phyloP scores from a whole-genome alignment of 2,888 invertebrate genomes.

The Nebria salina region DNA sequence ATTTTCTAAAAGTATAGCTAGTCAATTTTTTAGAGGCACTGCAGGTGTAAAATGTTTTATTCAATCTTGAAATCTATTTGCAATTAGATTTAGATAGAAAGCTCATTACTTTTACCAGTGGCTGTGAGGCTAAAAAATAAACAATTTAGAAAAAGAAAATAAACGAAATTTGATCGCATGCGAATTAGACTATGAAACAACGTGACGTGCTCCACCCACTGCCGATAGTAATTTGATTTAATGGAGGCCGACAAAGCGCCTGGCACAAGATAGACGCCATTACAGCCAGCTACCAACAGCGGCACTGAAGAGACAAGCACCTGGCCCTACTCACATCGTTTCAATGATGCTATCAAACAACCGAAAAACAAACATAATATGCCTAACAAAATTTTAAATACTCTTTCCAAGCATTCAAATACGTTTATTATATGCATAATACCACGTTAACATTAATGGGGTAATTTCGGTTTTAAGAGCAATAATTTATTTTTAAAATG shows the following conservation, averaged over 20 bases:
- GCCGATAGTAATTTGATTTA: slow-evolving; percentile 43
- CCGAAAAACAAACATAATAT: slow-evolving; percentile 11
- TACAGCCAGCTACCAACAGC: not conserved
- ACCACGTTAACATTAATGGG: not conserved
- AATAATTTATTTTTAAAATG: not conserved
- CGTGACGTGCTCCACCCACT: slow-evolving; percentile 29
- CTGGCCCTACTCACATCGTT: slow-evolving; percentile 42
- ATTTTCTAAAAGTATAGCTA: too few relatives aligned
- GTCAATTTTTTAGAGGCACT: too few relatives aligned
- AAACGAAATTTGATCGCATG: slow-evolving; percentile 44
- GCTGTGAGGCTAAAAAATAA: not conserved
- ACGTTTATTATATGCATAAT: not conserved
- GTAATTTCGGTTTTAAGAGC: not conserved
- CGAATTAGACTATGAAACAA: slow-evolving; percentile 43
- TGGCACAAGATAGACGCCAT: slow-evolving; percentile 39
- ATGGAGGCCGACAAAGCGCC: slow-evolving; percentile 37
- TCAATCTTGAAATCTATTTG: too few relatives aligned
- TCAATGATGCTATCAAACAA: slow-evolving; percentile 32
- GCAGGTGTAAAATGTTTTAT: too few relatives aligned
- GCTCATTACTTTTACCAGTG: not conserved
- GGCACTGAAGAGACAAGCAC: slow-evolving; percentile 3
- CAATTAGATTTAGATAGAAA: not conserved
- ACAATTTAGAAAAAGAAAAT: slow-evolving; percentile 23
- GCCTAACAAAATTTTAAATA: not conserved
- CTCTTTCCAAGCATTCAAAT: not conserved